Evolutionary conservation across 2,797 vertebrate genomes (phyloP).

Genomic region (Enteromius thamalakanensis): DNA sequence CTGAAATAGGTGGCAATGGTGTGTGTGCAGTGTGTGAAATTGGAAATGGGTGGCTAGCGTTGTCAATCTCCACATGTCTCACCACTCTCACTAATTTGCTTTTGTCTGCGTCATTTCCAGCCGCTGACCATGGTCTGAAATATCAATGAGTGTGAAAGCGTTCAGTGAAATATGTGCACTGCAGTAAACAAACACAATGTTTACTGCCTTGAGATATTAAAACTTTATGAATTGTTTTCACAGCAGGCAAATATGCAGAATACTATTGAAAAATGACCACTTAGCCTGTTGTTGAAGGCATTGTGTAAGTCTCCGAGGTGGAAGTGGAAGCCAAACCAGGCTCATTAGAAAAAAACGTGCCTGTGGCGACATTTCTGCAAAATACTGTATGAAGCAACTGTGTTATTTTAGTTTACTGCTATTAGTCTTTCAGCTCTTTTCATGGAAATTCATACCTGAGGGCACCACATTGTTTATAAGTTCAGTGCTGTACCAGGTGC

Average conservation of each 20-base stretch:
- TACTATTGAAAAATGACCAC: neutral
- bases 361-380: neutral
- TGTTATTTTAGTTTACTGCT: neutral
- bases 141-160: slow-evolving; percentile 46
- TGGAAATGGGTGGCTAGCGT: slow-evolving; percentile 63
- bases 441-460: neutral
- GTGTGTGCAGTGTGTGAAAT: slow-evolving; percentile 66
- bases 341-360: neutral
- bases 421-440: neutral
- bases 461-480: neutral
- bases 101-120: slow-evolving; percentile 59
- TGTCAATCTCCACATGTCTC: slow-evolving; percentile 61
- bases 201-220: neutral
- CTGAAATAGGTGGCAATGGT: slow-evolving; percentile 61
- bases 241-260: neutral
- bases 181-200: neutral
- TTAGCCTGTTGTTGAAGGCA: neutral
- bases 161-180: slow-evolving; percentile 11
- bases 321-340: neutral
- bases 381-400: neutral
- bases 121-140: slow-evolving; percentile 35
- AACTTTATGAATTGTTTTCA: neutral
- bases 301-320: neutral
- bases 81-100: slow-evolving; percentile 63
- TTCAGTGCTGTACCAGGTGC: neutral